Conservation (phyloP, 1,140 invertebrate species). For the Anoplolepis gracilipes region DNA sequence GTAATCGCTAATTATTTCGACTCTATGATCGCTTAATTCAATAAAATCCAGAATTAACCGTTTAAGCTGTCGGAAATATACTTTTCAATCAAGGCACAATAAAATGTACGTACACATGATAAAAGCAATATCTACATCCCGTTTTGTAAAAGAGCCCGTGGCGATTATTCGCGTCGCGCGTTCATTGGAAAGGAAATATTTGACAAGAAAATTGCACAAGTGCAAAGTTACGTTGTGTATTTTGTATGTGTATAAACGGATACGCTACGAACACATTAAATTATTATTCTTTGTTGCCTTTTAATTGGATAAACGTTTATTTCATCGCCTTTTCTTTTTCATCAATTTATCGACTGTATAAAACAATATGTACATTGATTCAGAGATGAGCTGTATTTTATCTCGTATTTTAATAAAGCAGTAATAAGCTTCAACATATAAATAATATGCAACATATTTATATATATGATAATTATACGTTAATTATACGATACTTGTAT, state of each 20-base stretch:
- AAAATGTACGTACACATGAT: not conserved
- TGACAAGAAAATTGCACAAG: slow-evolving; percentile 30
- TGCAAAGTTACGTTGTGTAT: not conserved
- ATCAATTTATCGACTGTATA: slow-evolving; percentile 9
- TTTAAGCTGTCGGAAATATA: slow-evolving; percentile 10
- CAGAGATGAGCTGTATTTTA: not conserved
- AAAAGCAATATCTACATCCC: not conserved
- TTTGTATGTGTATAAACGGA: not conserved
- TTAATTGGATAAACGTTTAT: slow-evolving; percentile 35
- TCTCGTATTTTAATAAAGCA: not conserved
- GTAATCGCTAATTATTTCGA: slow-evolving; percentile 60
- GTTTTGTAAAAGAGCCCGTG: not conserved
- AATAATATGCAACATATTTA: not conserved
- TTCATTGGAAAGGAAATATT: slow-evolving; percentile 17
- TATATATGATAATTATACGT: not conserved
- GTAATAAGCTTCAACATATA: not conserved
- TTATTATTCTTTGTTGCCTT: slow-evolving; percentile 17
- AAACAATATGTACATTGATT: not conserved
- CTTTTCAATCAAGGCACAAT: not conserved
- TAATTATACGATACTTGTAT: not conserved
- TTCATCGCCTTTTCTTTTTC: not conserved
- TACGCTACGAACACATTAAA: not conserved
- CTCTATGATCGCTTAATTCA: slow-evolving; percentile 42
- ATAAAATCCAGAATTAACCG: slow-evolving; percentile 15
- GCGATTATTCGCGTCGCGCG: not conserved